Evolutionary conservation across 2,888 invertebrate species (phyloP), one percentile per base, ranked within the genome.

Genomic region (Drosophila parthenogenetica): DNA sequence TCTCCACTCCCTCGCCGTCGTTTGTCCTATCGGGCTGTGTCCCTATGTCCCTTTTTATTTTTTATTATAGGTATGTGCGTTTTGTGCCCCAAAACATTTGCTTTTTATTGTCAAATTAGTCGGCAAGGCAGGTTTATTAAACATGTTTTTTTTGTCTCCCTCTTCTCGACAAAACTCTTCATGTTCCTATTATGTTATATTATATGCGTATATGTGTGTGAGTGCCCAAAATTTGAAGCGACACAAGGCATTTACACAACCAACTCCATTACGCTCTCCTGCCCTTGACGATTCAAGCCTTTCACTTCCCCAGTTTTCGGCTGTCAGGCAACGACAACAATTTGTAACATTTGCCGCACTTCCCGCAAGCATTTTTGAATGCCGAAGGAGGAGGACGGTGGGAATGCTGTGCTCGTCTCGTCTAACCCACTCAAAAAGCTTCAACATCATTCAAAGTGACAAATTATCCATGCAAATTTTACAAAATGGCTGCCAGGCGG

Each of bases 381-480:
- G 67, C 17, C 42, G 37, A 35, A 5, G 29, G 19, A 7, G 14
- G 16, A 45, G 19, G 11, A 37, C 37, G 10, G 49, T 0, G 32
- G 32, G 25, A 42, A 59, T 60, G 50, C 14, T 43, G 32, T 37
- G 57, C 61, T 67, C 53, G 77, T 29, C 35, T 35, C 35, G 35
- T 74, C 78, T 74, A 85, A 75, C 86, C 86, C 78, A 82, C 83
- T 82, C 81, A 75, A 57, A 82, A 80, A 68, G 78, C 86, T 80
- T 79, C 84, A 78, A 72, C 88, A 83, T 83, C 88, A 86, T 85
- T 85, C 87, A 88, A 83, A 88, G 84, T 86, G 86, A 86, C 86
- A 86, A 86, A 86, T 86, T 86, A 88, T 87, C 86, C 86, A 88
- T 87, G 86, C 86, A 86, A 86, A 86, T 86, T 86, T 87, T 62